phyloP scores from a whole-genome alignment of 2,797 vertebrate genomes.

The Acomys russatus region DNA sequence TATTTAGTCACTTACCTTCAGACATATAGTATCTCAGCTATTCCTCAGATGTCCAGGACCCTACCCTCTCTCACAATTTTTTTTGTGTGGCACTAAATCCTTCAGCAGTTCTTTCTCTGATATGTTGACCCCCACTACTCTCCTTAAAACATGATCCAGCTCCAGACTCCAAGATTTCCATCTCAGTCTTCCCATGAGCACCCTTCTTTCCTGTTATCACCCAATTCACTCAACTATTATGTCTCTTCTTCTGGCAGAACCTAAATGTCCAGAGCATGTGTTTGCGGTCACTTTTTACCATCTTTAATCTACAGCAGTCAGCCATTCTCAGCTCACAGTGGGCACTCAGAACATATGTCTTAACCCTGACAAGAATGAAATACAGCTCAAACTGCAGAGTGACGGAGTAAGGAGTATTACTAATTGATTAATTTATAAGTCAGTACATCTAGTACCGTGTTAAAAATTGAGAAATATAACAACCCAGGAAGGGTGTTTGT shows the following conservation, averaged over 20 bases:
- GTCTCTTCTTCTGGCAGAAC: neutral
- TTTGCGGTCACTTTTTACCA: neutral
- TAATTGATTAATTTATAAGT: slow-evolving; percentile 7
- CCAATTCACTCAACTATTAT: neutral
- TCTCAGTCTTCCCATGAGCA: neutral
- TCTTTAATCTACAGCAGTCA: neutral
- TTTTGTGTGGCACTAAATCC: neutral
- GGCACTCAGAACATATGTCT: neutral
- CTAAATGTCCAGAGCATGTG: neutral
- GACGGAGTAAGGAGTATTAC: neutral
- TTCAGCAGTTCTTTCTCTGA: neutral
- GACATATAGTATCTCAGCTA: neutral
- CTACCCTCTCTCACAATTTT: neutral
- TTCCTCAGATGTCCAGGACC: neutral
- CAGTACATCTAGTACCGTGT: neutral
- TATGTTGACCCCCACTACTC: neutral
- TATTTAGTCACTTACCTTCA: neutral
- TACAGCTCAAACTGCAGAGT: neutral
- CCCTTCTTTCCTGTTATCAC: neutral
- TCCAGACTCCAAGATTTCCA: neutral
- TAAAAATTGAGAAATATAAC: slow-evolving; percentile 21
- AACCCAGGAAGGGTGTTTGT: neutral
- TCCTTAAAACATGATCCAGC: neutral
- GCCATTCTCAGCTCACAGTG: neutral
- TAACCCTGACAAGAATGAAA: neutral